phyloP scores from a whole-genome alignment of 1,140 invertebrate species.

The Dreissena rostriformis region DNA sequence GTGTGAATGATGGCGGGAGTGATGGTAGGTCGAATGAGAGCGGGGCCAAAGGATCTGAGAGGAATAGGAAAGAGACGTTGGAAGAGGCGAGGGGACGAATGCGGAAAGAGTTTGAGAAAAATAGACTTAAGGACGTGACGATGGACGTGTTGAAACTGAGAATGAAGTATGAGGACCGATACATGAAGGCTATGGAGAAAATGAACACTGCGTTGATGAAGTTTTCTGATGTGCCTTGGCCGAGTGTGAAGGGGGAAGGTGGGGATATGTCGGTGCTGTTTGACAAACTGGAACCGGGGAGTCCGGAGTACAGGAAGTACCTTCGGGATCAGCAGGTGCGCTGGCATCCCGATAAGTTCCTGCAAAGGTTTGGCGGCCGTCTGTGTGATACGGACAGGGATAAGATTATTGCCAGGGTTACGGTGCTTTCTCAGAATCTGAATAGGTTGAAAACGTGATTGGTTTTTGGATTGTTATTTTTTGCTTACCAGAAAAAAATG shows the following conservation, averaged over 20 bases:
- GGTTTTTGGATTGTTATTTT: too few relatives aligned
- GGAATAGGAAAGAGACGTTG: conserved; percentile 40
- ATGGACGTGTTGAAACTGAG: conserved; percentile 47
- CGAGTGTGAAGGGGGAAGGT: conserved; percentile 56
- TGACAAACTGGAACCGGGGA: conserved; percentile 57
- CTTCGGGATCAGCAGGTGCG: conserved; percentile 71
- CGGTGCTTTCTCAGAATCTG: conserved; percentile 73
- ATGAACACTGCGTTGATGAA: conserved; percentile 39
- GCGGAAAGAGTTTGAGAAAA: conserved; percentile 63
- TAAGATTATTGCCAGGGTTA: conserved; percentile 71
- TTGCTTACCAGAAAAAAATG: too few relatives aligned
- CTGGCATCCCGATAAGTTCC: conserved; percentile 79
- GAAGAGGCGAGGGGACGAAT: conserved; percentile 55
- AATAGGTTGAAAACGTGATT: conserved; percentile 60
- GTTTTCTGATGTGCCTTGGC: conserved; percentile 75
- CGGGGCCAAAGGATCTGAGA: conserved; percentile 14
- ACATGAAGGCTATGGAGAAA: conserved; percentile 34
- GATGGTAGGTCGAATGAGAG: conserved; percentile 36
- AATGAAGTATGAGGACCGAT: conserved; percentile 63
- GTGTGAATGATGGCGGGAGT: not conserved
- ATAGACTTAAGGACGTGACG: conserved; percentile 45
- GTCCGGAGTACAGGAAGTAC: conserved; percentile 65
- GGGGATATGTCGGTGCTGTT: conserved; percentile 64
- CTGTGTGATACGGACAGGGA: conserved; percentile 64
- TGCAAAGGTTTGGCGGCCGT: conserved; percentile 71